These are phyloP conservation scores for Drosophila takahashii DNA, from an alignment of 1,140 invertebrate species.

Conservation along the genomic window DNA sequence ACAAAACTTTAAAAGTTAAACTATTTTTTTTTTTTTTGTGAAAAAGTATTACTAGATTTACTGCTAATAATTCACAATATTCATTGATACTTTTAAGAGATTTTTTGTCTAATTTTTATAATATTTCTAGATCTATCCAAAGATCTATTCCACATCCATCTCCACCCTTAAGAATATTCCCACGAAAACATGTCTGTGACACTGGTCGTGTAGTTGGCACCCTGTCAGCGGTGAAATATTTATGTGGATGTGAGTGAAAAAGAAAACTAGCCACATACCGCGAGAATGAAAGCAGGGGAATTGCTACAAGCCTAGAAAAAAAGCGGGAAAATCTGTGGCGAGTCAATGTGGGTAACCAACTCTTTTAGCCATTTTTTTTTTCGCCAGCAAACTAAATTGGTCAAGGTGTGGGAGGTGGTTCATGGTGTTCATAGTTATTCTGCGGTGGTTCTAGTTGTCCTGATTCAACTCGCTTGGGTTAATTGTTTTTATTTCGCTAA, in stretches of 20 bases:
- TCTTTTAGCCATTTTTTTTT: slow-evolving; percentile 25
- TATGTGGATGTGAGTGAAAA: slow-evolving; percentile 39
- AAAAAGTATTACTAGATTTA: no score
- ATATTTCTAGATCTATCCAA: no score
- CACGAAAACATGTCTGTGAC: slow-evolving; percentile 10
- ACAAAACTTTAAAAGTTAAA: no score
- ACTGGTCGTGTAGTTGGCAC: slow-evolving; percentile 44
- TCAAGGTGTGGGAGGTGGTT: slow-evolving; percentile 11
- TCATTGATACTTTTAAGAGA: no score
- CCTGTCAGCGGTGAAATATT: slow-evolving; percentile 58
- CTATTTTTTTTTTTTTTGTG: no score
- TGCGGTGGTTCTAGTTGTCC: slow-evolving; percentile 2
- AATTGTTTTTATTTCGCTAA: slow-evolving; percentile 72
- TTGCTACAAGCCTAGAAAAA: slow-evolving; percentile 25
- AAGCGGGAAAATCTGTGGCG: slow-evolving; percentile 69
- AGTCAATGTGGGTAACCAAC: slow-evolving; percentile 61
- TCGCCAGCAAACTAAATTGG: slow-evolving; percentile 10
- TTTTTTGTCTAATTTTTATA: no score
- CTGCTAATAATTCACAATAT: no score
- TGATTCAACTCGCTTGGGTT: slow-evolving; percentile 53
- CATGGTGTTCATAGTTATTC: background rate
- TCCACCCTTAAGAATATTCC: slow-evolving; percentile 1
- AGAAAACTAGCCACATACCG: slow-evolving; percentile 11
- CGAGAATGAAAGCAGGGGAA: background rate
- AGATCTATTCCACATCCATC: background rate